A percentile compares a stretch with the other conserved stretches of the same genome.
Evolutionary conservation across 2,113 vertebrate species (phyloP).

Genomic region (Willisornis vidua): DNA sequence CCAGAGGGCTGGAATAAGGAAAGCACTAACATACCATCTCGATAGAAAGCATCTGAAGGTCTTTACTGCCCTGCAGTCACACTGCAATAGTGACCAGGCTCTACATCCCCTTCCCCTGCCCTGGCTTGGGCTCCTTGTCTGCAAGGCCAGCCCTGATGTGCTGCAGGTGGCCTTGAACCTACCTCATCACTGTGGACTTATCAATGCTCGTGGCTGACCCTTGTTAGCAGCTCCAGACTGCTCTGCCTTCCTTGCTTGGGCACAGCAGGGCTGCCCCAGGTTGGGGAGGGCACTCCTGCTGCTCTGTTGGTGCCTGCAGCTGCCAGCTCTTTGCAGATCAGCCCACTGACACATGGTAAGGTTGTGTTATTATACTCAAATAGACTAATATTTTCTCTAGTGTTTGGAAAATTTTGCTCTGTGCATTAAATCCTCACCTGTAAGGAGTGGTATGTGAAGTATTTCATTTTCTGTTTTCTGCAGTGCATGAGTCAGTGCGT

Average conservation of each 20-base stretch:
- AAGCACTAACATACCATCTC: not conserved
- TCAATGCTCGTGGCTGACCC: not conserved
- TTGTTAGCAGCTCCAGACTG: not conserved
- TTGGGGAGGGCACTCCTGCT: not conserved
- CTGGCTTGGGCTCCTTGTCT: not conserved
- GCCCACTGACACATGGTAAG: not conserved
- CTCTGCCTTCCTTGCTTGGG: not conserved
- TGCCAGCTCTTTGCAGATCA: not conserved
- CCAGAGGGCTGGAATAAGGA: not conserved
- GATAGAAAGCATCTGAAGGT: not conserved
- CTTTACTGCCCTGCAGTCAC: not conserved
- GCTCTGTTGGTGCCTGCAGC: not conserved
- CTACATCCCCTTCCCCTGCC: not conserved
- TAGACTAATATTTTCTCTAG: not conserved
- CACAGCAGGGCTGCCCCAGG: not conserved
- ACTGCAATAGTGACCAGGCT: not conserved
- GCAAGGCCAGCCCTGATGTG: not conserved
- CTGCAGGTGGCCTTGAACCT: not conserved
- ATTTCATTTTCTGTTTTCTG: not conserved
- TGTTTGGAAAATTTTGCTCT: not conserved
- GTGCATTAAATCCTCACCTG: rapidly evolving
- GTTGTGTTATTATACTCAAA: not conserved
- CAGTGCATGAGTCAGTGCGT: rapidly evolving
- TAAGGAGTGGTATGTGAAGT: not conserved
- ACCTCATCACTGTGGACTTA: not conserved